These are phyloP conservation scores for Netelia melanura DNA, from an alignment of 2,888 invertebrate genomes.

Conservation along the genomic window DNA sequence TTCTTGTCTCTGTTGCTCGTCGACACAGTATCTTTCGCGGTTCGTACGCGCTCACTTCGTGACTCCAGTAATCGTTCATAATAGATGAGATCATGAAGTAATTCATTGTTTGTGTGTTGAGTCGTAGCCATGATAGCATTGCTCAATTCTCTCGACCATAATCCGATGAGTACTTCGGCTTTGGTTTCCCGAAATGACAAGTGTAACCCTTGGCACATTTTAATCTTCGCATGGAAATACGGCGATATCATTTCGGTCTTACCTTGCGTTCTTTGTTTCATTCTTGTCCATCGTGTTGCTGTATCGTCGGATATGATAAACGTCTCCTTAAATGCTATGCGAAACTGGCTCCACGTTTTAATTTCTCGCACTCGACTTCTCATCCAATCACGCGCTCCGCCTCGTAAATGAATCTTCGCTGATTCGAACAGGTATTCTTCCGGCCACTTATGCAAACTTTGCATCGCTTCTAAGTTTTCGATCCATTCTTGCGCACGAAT, in stretches of 20 bases:
- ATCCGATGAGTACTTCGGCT: background rate
- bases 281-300: background rate
- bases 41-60: too few species aligned
- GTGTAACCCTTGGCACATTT: background rate
- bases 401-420: slow-evolving; percentile 16
- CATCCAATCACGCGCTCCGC: slow-evolving; percentile 28
- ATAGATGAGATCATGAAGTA: background rate
- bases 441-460: slow-evolving; percentile 41
- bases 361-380: background rate
- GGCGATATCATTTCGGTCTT: background rate
- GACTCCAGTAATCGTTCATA: background rate
- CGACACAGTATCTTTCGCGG: background rate
- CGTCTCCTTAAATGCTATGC: background rate
- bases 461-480: slow-evolving; percentile 31
- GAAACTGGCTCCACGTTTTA: background rate
- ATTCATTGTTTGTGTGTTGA: background rate
- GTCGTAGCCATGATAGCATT: background rate
- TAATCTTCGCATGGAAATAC: slow-evolving; percentile 25
- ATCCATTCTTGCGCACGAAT: slow-evolving; percentile 38
- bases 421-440: background rate
- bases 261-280: background rate
- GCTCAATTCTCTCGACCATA: slow-evolving; percentile 1
- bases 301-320: background rate
- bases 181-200: background rate
- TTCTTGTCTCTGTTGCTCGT: too few species aligned